Percentiles rank a stretch among this genome's conserved stretches.
phyloP scores from a whole-genome alignment of 2,797 vertebrate genomes.

The Tangara arthus region DNA sequence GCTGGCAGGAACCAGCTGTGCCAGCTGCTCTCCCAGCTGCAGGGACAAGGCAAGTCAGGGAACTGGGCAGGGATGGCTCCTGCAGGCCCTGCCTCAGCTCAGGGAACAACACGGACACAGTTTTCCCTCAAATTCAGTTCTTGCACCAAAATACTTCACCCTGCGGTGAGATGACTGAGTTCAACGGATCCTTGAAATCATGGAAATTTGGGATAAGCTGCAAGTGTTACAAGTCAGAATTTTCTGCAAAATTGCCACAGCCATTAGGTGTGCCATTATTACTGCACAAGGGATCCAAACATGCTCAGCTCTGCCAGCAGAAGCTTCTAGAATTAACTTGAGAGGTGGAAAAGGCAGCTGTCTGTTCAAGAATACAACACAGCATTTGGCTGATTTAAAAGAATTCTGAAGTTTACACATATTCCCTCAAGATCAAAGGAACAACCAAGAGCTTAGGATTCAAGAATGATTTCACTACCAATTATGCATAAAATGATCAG shows the following conservation, averaged over 20 bases:
- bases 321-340: background rate
- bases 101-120: background rate
- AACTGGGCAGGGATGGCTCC: rapidly evolving
- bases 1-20: constrained; percentile 82
- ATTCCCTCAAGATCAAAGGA: background rate
- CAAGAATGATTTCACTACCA: background rate
- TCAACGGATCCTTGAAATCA: background rate
- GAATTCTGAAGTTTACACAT: background rate
- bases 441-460: background rate
- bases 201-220: background rate
- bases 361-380: background rate
- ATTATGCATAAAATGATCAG: background rate
- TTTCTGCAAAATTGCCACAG: background rate
- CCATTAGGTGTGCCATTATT: background rate
- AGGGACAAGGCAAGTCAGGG: background rate
- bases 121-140: background rate
- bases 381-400: background rate
- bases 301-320: background rate
- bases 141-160: background rate
- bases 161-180: rapidly evolving
- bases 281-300: background rate
- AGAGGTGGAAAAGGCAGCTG: background rate
- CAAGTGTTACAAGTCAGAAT: background rate
- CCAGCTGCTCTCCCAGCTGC: constrained; percentile 89
- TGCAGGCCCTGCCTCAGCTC: background rate